Evolutionary conservation across 37 sponge, comb jelly and placozoan species (phyloP).

Genomic region (Oopsacas minuta): DNA sequence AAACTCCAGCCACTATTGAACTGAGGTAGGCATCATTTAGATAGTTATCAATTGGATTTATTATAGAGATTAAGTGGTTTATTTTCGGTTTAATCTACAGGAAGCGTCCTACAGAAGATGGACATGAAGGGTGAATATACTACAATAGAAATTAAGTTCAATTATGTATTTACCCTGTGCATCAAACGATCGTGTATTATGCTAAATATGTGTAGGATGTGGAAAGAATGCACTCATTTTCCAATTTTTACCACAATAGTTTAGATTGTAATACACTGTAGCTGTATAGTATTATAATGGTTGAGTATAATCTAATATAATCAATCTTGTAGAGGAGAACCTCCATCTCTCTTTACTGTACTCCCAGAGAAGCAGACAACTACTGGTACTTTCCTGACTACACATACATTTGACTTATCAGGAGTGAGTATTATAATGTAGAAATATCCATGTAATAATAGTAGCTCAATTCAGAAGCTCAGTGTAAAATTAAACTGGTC

Average conservation of each 20-base stretch:
- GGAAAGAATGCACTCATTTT: no score
- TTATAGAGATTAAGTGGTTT: no score
- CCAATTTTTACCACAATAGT: no score
- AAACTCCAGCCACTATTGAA: conserved; percentile 93
- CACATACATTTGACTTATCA: conserved; percentile 70
- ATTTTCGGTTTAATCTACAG: not conserved
- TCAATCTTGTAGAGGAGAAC: conserved; percentile 45
- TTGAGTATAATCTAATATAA: not conserved
- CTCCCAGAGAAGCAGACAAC: conserved; percentile 71
- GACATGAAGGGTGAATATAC: conserved; percentile 16
- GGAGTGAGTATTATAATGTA: conserved; percentile 32
- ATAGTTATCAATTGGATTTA: not conserved
- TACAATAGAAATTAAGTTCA: not conserved
- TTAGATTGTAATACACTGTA: no score
- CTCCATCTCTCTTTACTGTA: conserved; percentile 79
- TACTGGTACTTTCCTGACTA: conserved; percentile 61
- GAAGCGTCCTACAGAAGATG: conserved; percentile 19
- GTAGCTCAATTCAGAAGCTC: no score
- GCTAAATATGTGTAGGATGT: no score
- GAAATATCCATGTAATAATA: no score
- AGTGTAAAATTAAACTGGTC: not conserved
- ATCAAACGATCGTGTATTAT: not conserved
- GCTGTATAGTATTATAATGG: not conserved
- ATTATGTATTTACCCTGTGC: not conserved
- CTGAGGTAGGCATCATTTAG: conserved; percentile 50